These are phyloP conservation scores for Blastomussa wellsi DNA, from an alignment of 92 coral and sea anemone genomes.

Conservation along the genomic window DNA sequence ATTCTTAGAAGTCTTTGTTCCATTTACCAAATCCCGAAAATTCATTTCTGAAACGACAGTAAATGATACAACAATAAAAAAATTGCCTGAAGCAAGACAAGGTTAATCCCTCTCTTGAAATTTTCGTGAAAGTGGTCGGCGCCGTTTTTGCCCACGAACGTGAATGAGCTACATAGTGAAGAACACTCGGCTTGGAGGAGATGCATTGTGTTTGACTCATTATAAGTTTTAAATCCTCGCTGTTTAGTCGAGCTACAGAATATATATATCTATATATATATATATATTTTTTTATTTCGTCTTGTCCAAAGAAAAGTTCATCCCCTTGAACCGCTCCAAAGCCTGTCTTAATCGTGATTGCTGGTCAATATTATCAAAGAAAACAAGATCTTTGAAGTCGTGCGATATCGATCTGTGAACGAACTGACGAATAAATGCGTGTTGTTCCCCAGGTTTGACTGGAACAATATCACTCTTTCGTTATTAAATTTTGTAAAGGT, in stretches of 20 bases:
- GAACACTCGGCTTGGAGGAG: neutral
- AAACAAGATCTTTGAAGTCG: conserved; percentile 16
- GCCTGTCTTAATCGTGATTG: neutral
- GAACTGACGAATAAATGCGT: neutral
- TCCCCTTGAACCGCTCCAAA: neutral
- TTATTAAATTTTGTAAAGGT: conserved; percentile 1
- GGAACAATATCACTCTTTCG: conserved; percentile 3
- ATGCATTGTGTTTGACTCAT: neutral
- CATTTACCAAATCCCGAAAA: no score
- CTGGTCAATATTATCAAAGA: neutral
- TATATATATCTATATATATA: no score
- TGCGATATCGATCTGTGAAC: neutral
- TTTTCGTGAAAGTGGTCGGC: neutral
- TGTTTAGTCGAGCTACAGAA: neutral
- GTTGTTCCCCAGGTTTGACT: neutral
- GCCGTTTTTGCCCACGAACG: neutral
- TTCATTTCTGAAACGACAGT: no score
- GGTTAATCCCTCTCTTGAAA: neutral
- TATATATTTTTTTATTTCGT: neutral
- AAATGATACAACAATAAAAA: neutral
- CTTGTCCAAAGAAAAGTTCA: neutral
- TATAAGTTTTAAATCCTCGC: neutral
- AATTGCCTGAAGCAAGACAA: neutral
- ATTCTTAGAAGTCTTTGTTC: no score
- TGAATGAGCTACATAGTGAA: neutral